Evolutionary conservation across 92 coral and sea anemone genomes (phyloP).

Genomic region (Zoanthus solanderi): DNA sequence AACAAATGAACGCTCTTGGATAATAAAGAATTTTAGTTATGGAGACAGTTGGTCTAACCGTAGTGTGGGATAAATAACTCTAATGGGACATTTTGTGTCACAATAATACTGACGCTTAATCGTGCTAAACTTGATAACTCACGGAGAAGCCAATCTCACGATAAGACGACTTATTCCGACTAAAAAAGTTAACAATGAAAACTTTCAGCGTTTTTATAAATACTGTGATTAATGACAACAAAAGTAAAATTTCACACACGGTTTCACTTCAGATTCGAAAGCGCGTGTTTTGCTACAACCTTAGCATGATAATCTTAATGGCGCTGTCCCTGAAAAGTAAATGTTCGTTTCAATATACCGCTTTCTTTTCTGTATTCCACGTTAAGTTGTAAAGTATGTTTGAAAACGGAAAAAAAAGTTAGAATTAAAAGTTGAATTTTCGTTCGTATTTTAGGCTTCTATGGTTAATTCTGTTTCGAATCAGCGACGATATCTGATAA

Average conservation of each 20-base stretch:
- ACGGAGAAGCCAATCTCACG: not conserved
- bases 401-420: not conserved
- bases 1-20: conserved; percentile 1
- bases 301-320: not conserved
- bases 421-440: not conserved
- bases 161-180: not conserved
- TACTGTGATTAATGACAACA: not conserved
- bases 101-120: not conserved
- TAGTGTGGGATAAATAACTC: not conserved
- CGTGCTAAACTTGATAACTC: not conserved
- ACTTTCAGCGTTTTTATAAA: conserved; percentile 26
- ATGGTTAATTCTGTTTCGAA: not conserved
- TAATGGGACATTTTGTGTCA: not conserved
- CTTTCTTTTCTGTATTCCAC: not conserved
- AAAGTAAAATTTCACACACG: not conserved
- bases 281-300: not conserved
- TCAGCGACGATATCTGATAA: conserved; percentile 17
- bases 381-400: not conserved
- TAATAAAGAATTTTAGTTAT: not conserved
- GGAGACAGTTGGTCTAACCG: not conserved
- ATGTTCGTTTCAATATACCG: not conserved
- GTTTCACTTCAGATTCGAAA: not conserved
- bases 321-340: not conserved
- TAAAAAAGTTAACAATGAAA: not conserved
- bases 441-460: not conserved